Conservation (phyloP, 2,888 invertebrate species). For the Chaetogeoica ovagalla region DNA sequence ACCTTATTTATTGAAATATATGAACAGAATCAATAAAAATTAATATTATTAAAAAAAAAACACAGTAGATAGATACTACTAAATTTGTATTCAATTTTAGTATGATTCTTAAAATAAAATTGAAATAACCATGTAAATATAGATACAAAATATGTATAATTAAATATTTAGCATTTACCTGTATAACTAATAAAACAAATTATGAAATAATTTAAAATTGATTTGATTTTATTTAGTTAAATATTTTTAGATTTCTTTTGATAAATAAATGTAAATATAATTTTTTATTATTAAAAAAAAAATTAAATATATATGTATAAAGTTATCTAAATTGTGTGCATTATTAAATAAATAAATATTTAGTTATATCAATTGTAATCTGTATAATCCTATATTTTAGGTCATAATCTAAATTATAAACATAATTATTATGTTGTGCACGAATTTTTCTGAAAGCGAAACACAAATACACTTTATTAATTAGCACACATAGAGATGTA, state of each 20-base stretch:
- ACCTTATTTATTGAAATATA: constrained; percentile 3
- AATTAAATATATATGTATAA: background rate
- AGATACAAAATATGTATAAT: background rate
- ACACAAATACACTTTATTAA: background rate
- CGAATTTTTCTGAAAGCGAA: background rate
- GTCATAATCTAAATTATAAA: background rate
- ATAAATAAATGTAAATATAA: background rate
- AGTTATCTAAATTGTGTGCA: background rate
- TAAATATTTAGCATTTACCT: background rate
- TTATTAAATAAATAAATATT: background rate
- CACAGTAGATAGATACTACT: too few species aligned
- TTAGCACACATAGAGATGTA: background rate
- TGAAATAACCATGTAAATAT: background rate
- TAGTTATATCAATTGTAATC: background rate
- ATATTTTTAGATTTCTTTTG: background rate
- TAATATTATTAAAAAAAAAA: background rate
- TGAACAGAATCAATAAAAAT: background rate
- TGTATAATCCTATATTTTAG: too few species aligned
- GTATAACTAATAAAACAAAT: background rate
- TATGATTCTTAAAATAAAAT: background rate
- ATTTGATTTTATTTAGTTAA: background rate
- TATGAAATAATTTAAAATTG: background rate
- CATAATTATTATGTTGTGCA: constrained; percentile 3
- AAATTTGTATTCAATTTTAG: too few species aligned
- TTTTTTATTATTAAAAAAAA: background rate